Evolutionary conservation across 2,797 vertebrate genomes (phyloP), one percentile per base, ranked within the genome.

Genomic region (Chaetodon trifasciatus): DNA sequence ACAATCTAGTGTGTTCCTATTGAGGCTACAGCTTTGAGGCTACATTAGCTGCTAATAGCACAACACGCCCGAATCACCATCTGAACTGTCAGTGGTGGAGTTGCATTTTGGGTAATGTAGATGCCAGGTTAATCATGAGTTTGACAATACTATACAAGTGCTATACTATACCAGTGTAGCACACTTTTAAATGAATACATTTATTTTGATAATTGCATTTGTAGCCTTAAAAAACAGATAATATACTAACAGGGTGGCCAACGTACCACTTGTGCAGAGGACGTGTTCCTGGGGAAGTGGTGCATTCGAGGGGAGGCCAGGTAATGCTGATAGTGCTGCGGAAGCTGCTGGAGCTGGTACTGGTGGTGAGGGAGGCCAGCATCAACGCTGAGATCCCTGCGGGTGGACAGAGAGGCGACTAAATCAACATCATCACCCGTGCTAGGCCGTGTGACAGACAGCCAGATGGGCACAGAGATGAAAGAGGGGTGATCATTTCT

Each of bases 251-350:
- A 44, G 12, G 12, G 13, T 17, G 35, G 7, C 7, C 12, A 74
- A 85, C 96, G 88, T 94, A 99, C 98, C 97, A 99, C 97, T 96
- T 99, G 98, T 40, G 98, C 96, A 39, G 97, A 97, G 39, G 98
- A 97, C 47, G 97, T 96, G 91, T 95, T 98, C 91, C 98, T 96
- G 88, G 97, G 96, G 72, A 99, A 98, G 88, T 99, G 97, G 90
- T 99, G 98, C 95, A 99, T 94, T 81, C 97, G 96, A 81, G 97
- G 97, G n/a, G 97, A 97, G 6, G 97, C 95, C 91, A 99, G 90
- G 93, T 99, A 99, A 95, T 98, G 98, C 93, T 99, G 98, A 96
- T 98, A 99, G 93, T 97, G 97, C 93, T 98, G 98, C 0, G 97
- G 97, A 84, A 98, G 96, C 0, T 98, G 96, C 81, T 97, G 97